These are phyloP conservation scores for Diaperis boleti DNA, from an alignment of 2,888 invertebrate genomes.

Conservation along the genomic window DNA sequence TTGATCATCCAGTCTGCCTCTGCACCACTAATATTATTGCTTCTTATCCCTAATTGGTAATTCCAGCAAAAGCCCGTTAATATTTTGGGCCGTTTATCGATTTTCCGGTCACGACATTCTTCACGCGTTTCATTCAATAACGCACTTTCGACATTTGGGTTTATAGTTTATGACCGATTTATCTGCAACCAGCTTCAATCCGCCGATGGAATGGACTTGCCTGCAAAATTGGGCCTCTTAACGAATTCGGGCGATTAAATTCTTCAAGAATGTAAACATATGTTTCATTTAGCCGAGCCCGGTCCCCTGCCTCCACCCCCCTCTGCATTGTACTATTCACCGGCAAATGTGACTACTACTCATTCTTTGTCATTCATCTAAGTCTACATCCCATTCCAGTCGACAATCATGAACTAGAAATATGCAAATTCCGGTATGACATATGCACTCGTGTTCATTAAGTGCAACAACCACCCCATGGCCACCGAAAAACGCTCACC, in stretches of 20 bases:
- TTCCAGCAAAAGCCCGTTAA: constrained; percentile 8
- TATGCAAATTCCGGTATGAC: background rate
- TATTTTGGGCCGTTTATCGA: constrained; percentile 32
- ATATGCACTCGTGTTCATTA: background rate
- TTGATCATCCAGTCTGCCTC: constrained; percentile 4
- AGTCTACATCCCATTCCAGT: constrained; percentile 31
- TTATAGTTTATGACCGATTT: constrained; percentile 16
- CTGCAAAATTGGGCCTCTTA: constrained; percentile 22
- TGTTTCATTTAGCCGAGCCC: constrained; percentile 42
- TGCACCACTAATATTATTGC: too few species aligned
- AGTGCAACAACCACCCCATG: background rate
- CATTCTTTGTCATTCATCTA: constrained; percentile 46
- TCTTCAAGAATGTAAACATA: constrained; percentile 44
- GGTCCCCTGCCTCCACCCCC: constrained; percentile 25
- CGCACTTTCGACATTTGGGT: constrained; percentile 3
- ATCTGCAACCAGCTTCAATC: background rate
- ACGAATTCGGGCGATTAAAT: constrained; percentile 32
- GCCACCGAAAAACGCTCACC: too few species aligned
- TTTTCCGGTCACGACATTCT: constrained; percentile 29
- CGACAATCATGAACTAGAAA: constrained; percentile 10
- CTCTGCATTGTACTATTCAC: constrained; percentile 43
- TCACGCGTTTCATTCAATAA: constrained; percentile 27
- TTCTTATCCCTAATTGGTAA: background rate
- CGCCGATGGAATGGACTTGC: background rate
- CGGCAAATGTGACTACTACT: constrained; percentile 45